Conservation (phyloP, 2,797 vertebrate genomes). For the Amblyraja radiata region DNA sequence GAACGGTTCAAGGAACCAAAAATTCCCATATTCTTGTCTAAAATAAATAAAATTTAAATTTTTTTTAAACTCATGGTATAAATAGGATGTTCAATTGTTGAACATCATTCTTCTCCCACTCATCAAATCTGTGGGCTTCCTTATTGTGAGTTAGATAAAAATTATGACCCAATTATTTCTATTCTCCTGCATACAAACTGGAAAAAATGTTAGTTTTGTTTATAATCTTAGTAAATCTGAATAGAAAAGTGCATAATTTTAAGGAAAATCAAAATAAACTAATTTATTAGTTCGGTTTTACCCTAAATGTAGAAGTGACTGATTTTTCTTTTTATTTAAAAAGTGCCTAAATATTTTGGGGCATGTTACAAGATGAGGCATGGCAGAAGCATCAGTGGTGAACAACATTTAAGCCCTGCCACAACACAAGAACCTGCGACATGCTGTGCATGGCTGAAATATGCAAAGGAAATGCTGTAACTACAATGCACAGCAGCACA, state of each 20-base stretch:
- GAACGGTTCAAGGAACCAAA: background rate
- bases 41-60: constrained; percentile 32
- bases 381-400: constrained; percentile 9
- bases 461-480: background rate
- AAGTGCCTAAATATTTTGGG: constrained; percentile 36
- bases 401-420: constrained; percentile 28
- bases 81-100: constrained; percentile 8
- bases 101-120: constrained; percentile 23
- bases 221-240: constrained; percentile 31
- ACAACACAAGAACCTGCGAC: constrained; percentile 24
- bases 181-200: constrained; percentile 1
- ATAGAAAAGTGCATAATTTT: constrained; percentile 33
- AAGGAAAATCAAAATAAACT: constrained; percentile 31
- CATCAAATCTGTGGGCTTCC: background rate
- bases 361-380: constrained; percentile 11
- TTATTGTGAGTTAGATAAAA: constrained; percentile 22
- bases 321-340: background rate
- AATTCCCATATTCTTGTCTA: constrained; percentile 6
- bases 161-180: background rate
- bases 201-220: constrained; percentile 25
- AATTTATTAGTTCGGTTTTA: background rate
- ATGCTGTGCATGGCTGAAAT: constrained; percentile 15
- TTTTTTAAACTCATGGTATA: constrained; percentile 28
- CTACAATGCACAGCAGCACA: background rate
- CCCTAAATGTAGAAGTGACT: constrained; percentile 10